Evolutionary conservation across 2,888 invertebrate genomes (phyloP).

Genomic region (Amorpha juglandis): DNA sequence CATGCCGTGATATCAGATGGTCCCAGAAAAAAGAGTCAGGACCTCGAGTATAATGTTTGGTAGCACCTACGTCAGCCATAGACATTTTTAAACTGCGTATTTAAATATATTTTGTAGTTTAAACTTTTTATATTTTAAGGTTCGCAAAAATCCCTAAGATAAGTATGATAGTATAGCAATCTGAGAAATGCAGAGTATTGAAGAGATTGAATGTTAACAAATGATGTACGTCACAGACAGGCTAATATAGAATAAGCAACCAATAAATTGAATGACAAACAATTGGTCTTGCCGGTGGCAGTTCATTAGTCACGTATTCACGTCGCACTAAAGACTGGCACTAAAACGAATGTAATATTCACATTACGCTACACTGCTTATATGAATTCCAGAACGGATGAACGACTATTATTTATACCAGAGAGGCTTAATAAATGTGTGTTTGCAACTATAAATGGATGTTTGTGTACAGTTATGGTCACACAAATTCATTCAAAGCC

Average conservation of each 20-base stretch:
- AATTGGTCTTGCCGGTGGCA: background rate
- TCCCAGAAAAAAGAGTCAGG: no score
- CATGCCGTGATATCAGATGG: no score
- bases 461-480: slow-evolving; percentile 45
- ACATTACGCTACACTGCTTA: slow-evolving; percentile 43
- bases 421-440: slow-evolving; percentile 50
- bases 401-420: slow-evolving; percentile 44
- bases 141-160: no score
- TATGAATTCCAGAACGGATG: slow-evolving; percentile 46
- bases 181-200: background rate
- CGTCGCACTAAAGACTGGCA: background rate
- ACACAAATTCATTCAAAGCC: slow-evolving; percentile 42
- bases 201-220: background rate
- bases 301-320: background rate
- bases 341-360: slow-evolving; percentile 39
- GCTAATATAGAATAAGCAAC: background rate
- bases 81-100: no score
- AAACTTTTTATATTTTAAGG: no score
- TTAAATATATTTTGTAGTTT: no score
- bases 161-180: no score
- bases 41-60: no score
- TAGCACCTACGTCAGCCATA: no score
- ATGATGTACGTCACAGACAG: background rate
- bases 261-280: background rate
- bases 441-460: slow-evolving; percentile 40